phyloP scores from a whole-genome alignment of 2,113 vertebrate genomes.

The Elanus axillaris region DNA sequence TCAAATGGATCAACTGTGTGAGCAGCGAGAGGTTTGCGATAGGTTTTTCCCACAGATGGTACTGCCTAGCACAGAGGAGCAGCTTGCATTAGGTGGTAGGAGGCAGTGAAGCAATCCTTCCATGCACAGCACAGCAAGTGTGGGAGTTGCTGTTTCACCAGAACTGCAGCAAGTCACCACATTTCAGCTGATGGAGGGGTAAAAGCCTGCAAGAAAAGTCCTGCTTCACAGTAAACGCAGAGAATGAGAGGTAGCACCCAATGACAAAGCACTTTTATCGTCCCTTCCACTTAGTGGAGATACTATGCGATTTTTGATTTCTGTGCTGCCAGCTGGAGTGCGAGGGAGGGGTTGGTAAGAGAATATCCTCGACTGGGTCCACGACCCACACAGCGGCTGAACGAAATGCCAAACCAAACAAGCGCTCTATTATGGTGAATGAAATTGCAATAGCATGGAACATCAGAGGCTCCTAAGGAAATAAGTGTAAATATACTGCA shows the following conservation, averaged over 20 bases:
- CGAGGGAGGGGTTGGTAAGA: accelerated
- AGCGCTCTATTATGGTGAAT: neutral
- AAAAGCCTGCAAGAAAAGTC: neutral
- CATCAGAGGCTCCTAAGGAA: neutral
- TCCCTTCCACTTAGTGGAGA: neutral
- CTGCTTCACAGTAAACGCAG: neutral
- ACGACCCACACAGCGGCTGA: accelerated
- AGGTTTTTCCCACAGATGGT: neutral
- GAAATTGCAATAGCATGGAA: neutral
- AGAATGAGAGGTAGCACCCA: neutral
- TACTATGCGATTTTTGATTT: neutral
- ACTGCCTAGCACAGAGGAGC: neutral
- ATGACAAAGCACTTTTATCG: neutral
- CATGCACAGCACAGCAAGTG: neutral
- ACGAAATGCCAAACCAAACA: neutral
- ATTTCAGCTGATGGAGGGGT: neutral
- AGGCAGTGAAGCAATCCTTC: neutral
- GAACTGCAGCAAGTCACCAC: neutral
- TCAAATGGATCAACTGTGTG: neutral
- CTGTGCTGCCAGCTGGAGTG: neutral
- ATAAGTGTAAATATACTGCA: neutral
- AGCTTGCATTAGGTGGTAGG: neutral
- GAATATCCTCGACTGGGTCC: neutral
- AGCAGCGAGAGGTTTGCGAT: neutral
- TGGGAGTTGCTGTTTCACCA: neutral